Evolutionary conservation across 2,888 invertebrate genomes (phyloP).

Genomic region (Nysson spinosus): DNA sequence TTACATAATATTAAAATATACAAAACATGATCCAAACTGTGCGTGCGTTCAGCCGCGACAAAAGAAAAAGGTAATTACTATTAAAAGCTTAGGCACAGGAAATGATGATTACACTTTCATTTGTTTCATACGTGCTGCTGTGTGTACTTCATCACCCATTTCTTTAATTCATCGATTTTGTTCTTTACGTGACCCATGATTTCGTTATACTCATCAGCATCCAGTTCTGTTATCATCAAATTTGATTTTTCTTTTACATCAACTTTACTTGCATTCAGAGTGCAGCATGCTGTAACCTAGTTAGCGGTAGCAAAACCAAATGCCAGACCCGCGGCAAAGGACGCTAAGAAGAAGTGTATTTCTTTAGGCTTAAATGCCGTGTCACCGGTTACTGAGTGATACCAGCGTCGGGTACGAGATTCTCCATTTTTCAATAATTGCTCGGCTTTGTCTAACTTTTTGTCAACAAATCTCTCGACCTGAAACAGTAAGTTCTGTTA

Average conservation of each 20-base stretch:
- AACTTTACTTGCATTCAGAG: slow-evolving; percentile 63
- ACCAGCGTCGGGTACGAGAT: slow-evolving; percentile 87
- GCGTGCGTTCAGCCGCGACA: no score
- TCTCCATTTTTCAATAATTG: slow-evolving; percentile 85
- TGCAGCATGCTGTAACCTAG: slow-evolving; percentile 70
- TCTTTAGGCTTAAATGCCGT: slow-evolving; percentile 84
- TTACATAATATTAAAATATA: neutral
- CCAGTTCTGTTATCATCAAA: neutral
- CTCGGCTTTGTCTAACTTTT: slow-evolving; percentile 89
- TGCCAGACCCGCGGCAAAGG: slow-evolving; percentile 89
- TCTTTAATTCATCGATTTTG: slow-evolving; percentile 47
- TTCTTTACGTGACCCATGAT: slow-evolving; percentile 48
- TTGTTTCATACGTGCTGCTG: slow-evolving; percentile 12
- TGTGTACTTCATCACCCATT: slow-evolving; percentile 1
- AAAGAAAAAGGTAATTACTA: slow-evolving; percentile 1
- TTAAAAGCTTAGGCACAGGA: slow-evolving; percentile 6
- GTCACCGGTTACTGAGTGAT: slow-evolving; percentile 83
- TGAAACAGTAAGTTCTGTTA: slow-evolving; percentile 72
- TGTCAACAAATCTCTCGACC: slow-evolving; percentile 90
- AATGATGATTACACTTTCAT: slow-evolving; percentile 27
- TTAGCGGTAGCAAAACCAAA: slow-evolving; percentile 80
- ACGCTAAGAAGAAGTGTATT: slow-evolving; percentile 87
- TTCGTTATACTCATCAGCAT: slow-evolving; percentile 21
- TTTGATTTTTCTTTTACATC: neutral
- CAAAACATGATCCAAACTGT: slow-evolving; percentile 2